Base-by-base conservation (phyloP, 2,797 vertebrate species). In the Rhabdomys pumilio region DNA sequence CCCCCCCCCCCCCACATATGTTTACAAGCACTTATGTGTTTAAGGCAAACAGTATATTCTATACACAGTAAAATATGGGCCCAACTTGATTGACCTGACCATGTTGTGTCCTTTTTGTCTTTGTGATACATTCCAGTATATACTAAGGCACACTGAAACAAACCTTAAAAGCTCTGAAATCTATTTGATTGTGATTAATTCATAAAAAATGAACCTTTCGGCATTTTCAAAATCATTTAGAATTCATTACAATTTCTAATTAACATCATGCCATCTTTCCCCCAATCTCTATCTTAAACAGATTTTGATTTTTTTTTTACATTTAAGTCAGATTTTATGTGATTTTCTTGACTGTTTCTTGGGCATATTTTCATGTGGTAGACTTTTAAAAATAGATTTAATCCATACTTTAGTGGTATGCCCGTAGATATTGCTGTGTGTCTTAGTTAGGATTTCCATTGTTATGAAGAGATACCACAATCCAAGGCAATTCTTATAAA, bases 301-400 rank as follows among this genome's bases (percentile, higher is more conserved):
- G 95, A 92, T 38, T 38, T 38, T 38, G 38, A 50, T 24, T 47
- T n/a, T n/a, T n/a, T 91, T 89, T 7, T 38, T 47, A 90, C 14
- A 87, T n/a, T 50, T 81, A 24, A 90, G 26, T 85, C 55, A 89
- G 73, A 92, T 92, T 95, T 85, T 75, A 59, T 83, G n/a, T 12
- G 41, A 11, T 57, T 87, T 86, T 69, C 59, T 90, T 55, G 38
- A 77, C 84, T 59, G 90, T 94, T 94, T 47, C n/a, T 91, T 95
- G 50, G 26, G 29, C 41, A 83, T 76, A 94, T 87, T 59, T 87
- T 92, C n/a, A 86, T 57, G 34, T 26, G 65, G 6, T 15, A 20
- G 47, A 3, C 34, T 65, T 90, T 96, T 84, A 38, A 50, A 76
- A 77, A 67, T 77, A 59, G 34, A 77, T 95, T 93, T 47, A 89